Conservation (phyloP, 2,113 vertebrate genomes). For the Dolichotis patagonum region DNA sequence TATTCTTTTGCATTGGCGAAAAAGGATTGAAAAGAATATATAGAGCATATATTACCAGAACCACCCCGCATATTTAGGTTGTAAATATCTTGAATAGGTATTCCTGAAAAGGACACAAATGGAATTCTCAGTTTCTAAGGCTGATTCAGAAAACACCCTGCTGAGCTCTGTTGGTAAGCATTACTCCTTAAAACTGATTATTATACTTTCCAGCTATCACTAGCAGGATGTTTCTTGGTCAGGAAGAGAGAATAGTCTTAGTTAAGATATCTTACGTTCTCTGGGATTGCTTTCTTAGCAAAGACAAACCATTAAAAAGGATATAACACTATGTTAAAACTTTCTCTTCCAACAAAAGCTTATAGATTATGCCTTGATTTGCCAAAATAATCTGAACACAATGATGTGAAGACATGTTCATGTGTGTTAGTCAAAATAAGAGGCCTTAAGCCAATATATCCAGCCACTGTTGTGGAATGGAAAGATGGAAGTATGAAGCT, state of each 20-base stretch:
- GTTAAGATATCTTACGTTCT: neutral
- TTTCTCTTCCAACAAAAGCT: neutral
- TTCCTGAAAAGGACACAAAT: slow-evolving; percentile 66
- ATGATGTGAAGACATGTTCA: neutral
- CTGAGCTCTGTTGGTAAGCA: neutral
- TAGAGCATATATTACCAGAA: slow-evolving; percentile 65
- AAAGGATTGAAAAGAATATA: slow-evolving; percentile 75
- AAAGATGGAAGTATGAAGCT: neutral
- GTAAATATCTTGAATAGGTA: slow-evolving; percentile 71
- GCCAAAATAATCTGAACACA: neutral
- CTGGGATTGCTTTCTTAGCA: neutral
- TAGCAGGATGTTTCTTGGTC: neutral
- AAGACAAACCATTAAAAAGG: neutral
- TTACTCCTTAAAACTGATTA: neutral
- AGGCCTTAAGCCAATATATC: neutral
- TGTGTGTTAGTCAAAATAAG: neutral
- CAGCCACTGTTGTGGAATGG: rapidly evolving
- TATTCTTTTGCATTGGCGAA: slow-evolving; percentile 66
- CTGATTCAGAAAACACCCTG: neutral
- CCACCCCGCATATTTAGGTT: slow-evolving; percentile 55
- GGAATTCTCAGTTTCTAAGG: slow-evolving; percentile 1
- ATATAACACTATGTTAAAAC: neutral
- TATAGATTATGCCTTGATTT: neutral
- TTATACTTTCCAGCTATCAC: neutral
- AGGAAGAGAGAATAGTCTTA: neutral